Evolutionary conservation across 2,888 invertebrate genomes (phyloP).

Genomic region (Eupithecia inturbata): DNA sequence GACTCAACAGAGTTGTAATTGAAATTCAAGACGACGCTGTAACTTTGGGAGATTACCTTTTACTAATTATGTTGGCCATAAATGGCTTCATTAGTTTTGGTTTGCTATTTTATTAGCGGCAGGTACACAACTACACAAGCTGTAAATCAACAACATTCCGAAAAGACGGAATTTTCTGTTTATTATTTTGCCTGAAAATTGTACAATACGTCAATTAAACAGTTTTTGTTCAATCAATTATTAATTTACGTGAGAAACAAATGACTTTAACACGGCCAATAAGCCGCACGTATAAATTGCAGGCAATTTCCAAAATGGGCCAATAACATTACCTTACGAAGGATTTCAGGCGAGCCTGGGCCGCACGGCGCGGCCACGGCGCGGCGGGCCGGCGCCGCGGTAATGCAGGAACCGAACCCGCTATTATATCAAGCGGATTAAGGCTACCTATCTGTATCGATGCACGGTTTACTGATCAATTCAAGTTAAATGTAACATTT

Average conservation of each 20-base stretch:
- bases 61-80: conserved; percentile 24
- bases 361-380: not conserved
- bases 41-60: conserved; percentile 43
- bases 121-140: not conserved
- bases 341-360: conserved; percentile 8
- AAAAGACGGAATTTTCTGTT: not conserved
- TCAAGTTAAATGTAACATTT: not conserved
- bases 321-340: conserved; percentile 23
- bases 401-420: conserved; percentile 1
- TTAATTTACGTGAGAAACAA: conserved; percentile 1
- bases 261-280: not conserved
- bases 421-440: conserved; percentile 18
- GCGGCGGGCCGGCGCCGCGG: not conserved
- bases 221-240: not conserved
- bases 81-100: conserved; percentile 15
- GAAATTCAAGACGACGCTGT: conserved; percentile 43
- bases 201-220: not conserved
- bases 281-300: conserved; percentile 9
- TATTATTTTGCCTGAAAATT: not conserved
- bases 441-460: conserved; percentile 2
- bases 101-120: conserved; percentile 9
- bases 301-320: conserved; percentile 16
- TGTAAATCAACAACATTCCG: not conserved
- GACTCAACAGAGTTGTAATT: conserved; percentile 44
- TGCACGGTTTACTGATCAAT: not conserved